Percentiles rank a stretch among this genome's conserved stretches.
Conservation (phyloP, 2,113 vertebrate species). For the Sakesphorus luctuosus region DNA sequence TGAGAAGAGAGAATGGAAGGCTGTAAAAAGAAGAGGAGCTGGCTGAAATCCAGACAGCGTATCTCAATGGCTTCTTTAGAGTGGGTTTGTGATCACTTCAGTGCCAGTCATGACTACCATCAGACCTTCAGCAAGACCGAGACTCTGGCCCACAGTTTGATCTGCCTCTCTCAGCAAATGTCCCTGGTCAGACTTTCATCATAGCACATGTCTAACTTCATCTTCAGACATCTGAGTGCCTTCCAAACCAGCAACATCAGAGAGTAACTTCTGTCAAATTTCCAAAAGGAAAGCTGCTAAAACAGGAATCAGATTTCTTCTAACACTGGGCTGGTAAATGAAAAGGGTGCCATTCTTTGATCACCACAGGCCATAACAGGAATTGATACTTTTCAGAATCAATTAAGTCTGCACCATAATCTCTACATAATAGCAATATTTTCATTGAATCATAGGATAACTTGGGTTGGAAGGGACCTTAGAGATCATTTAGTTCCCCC, state of each 20-base stretch:
- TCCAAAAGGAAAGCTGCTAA: not conserved
- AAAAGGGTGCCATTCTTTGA: not conserved
- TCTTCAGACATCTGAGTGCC: not conserved
- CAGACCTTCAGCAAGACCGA: not conserved
- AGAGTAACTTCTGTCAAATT: not conserved
- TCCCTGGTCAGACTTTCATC: not conserved
- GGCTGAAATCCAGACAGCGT: not conserved
- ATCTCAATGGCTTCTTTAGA: not conserved
- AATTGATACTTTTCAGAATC: not conserved
- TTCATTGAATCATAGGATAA: not conserved
- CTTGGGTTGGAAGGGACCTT: not conserved
- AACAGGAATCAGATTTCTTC: fast-evolving
- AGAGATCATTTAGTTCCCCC: not conserved
- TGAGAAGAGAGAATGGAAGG: not conserved
- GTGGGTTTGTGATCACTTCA: not conserved
- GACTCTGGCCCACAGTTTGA: not conserved
- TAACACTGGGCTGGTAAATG: not conserved
- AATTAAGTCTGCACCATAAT: not conserved
- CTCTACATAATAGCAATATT: not conserved
- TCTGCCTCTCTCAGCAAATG: not conserved
- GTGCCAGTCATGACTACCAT: not conserved
- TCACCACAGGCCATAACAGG: not conserved
- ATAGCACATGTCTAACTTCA: not conserved
- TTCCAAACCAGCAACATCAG: not conserved
- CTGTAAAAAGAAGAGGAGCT: not conserved